Evolutionary conservation across 2,888 invertebrate species (phyloP), one percentile per base, ranked within the genome.

Genomic region (Sussaba pulchella): DNA sequence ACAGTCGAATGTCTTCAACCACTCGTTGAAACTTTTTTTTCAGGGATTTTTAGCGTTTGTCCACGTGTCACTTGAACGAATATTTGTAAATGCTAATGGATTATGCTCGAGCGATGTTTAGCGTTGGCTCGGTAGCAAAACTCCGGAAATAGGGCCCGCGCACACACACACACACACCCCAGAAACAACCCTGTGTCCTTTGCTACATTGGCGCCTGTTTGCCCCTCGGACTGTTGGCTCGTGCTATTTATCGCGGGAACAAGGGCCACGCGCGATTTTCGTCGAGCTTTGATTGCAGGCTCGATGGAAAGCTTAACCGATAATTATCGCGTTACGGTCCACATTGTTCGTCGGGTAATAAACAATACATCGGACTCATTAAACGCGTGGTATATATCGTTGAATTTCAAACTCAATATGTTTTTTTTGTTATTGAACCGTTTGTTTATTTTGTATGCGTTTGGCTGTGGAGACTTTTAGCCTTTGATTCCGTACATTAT

Each of bases 301-400:
- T 85, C 85, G 89, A 89, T 89, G 88, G 89, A 89, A 87, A 85
- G 88, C 89, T 88, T 88, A 86, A 66, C 66, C 84, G 83, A 85
- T 86, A 87, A 88, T 88, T 79, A 80, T 76, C 83, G 45, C 79
- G 57, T 77, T 54, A 63, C 21, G 59, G 17, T 41, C 17, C n/a
- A 12, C 19, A 41, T 17, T 24, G 63, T 31, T 10, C 47, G 21
- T 41, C 36, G 47, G 14, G 61, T 64, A 66, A 66, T 59, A 43
- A 69, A 17, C 43, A 57, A 57, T 31, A 14, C 6, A 31, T 31
- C 31, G 3, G 21, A 24, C 50, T 63, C 36, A 74, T 78, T 81
- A 21, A 59, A 59, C 5, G 17, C 31, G 14, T 31, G 14, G n/a
- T 8, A 36, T 17, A 36, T 41, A 41, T 5, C 10, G 39, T 39